These are phyloP conservation scores for Petrophora chlorosata DNA, from an alignment of 2,888 invertebrate genomes.

Conservation along the genomic window DNA sequence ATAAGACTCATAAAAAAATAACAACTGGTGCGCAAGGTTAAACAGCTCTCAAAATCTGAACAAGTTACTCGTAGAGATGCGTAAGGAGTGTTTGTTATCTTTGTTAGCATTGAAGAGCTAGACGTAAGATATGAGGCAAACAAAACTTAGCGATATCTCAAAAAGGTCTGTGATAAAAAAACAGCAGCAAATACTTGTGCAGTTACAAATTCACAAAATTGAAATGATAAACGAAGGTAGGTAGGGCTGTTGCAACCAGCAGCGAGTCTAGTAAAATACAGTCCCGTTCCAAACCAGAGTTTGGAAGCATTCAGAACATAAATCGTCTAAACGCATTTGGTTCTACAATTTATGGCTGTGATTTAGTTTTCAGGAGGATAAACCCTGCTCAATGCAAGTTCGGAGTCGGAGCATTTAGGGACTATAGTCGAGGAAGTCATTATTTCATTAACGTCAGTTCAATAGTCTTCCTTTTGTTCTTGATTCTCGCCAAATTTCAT, in stretches of 20 bases:
- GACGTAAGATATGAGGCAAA: neutral
- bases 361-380: slow-evolving; percentile 54
- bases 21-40: slow-evolving; percentile 34
- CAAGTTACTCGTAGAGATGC: slow-evolving; percentile 9
- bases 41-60: slow-evolving; percentile 16
- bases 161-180: no score
- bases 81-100: slow-evolving; percentile 18
- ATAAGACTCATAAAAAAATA: slow-evolving; percentile 41
- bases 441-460: slow-evolving; percentile 8
- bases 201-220: slow-evolving; percentile 1
- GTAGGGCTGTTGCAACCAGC: slow-evolving; percentile 22
- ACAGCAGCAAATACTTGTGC: no score
- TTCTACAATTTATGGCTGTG: slow-evolving; percentile 58
- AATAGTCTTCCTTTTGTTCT: slow-evolving; percentile 6
- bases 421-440: slow-evolving; percentile 12
- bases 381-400: slow-evolving; percentile 39
- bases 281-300: slow-evolving; percentile 40
- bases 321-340: slow-evolving; percentile 60
- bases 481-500: neutral
- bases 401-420: slow-evolving; percentile 20
- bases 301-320: slow-evolving; percentile 56
- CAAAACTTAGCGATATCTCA: neutral
- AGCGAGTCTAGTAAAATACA: slow-evolving; percentile 37
- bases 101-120: slow-evolving; percentile 1
- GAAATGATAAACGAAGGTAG: neutral